These are phyloP conservation scores for Belgica antarctica DNA, from an alignment of 2,888 invertebrate species.

Conservation along the genomic window DNA sequence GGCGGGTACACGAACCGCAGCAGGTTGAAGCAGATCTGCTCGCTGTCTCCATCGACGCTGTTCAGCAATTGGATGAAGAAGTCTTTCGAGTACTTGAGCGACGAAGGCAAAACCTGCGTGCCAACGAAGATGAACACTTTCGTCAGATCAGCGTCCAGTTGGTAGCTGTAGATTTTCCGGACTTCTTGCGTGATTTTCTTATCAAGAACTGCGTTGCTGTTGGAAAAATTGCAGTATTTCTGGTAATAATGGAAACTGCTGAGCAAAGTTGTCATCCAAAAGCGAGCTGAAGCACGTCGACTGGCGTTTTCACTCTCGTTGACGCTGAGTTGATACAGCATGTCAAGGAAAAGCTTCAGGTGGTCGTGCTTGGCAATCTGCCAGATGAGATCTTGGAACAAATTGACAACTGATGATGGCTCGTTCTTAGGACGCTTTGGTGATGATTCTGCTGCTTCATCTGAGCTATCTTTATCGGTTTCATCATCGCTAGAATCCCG, in stretches of 20 bases:
- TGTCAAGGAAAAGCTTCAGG: constrained; percentile 18
- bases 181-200: constrained; percentile 10
- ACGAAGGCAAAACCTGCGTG: constrained; percentile 20
- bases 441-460: not conserved
- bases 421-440: constrained; percentile 11
- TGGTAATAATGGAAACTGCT: constrained; percentile 14
- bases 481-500: not conserved
- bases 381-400: constrained; percentile 28
- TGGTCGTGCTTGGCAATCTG: constrained; percentile 35
- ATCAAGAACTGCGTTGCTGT: not conserved
- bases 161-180: constrained; percentile 34
- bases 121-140: constrained; percentile 32
- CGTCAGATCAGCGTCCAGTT: constrained; percentile 20
- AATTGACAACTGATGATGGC: not conserved
- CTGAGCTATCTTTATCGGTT: not conserved
- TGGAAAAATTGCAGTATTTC: constrained; percentile 24
- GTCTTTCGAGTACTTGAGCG: constrained; percentile 17
- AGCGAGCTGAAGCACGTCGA: not conserved
- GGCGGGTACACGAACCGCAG: constrained; percentile 20
- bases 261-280: constrained; percentile 20
- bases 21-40: not conserved
- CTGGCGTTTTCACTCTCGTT: not conserved
- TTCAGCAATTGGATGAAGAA: not conserved
- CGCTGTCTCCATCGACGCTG: not conserved
- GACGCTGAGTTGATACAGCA: constrained; percentile 4